phyloP scores from a whole-genome alignment of 2,113 vertebrate species.

The Microtus montanus region DNA sequence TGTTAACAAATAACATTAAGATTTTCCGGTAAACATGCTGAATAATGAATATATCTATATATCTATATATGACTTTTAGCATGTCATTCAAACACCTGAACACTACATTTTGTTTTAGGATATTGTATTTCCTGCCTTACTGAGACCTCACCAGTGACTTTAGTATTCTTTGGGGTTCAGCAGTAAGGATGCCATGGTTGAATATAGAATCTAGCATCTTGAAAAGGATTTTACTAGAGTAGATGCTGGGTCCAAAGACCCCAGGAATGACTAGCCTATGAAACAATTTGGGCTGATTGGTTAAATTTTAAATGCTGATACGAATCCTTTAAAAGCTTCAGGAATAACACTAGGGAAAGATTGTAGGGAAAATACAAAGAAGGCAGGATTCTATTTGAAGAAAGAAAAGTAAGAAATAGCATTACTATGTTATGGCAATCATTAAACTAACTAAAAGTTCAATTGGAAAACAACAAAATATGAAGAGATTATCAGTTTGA shows the following conservation, averaged over 20 bases:
- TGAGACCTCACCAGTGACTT: background rate
- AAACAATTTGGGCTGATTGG: background rate
- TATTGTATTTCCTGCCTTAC: background rate
- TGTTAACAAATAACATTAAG: background rate
- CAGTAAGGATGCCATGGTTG: background rate
- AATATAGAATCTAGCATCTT: background rate
- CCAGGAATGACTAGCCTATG: background rate
- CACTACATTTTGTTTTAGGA: background rate
- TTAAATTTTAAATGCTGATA: background rate
- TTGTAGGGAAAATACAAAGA: background rate
- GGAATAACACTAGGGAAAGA: background rate
- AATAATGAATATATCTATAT: background rate
- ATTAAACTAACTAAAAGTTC: background rate
- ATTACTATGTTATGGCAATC: background rate
- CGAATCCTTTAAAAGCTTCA: background rate
- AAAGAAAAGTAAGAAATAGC: background rate
- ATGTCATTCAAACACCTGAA: background rate
- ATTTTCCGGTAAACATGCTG: background rate
- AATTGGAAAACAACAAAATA: background rate
- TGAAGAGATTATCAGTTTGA: constrained; percentile 3
- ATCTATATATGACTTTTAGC: too few species aligned
- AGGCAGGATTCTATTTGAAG: background rate
- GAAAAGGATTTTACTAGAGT: background rate
- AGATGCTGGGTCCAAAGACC: background rate
- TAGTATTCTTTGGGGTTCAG: background rate